phyloP scores from a whole-genome alignment of 2,797 vertebrate species.

The Anguilla marmorata region DNA sequence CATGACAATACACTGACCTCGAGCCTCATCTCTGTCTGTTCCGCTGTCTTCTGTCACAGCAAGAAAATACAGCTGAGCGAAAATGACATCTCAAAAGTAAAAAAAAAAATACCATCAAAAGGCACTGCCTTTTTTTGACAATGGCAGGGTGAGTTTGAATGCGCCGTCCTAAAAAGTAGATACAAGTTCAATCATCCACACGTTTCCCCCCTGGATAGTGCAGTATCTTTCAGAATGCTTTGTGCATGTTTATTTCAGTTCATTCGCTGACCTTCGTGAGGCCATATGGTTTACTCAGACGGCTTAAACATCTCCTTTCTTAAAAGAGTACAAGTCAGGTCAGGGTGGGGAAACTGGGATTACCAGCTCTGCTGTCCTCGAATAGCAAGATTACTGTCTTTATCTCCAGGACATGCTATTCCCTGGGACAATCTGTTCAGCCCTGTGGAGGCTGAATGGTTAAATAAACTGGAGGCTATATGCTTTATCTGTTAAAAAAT shows the following conservation, averaged over 20 bases:
- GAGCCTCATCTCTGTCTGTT: not conserved
- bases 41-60: not conserved
- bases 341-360: slow-evolving; percentile 57
- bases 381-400: not conserved
- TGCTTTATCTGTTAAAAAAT: not conserved
- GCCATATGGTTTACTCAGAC: slow-evolving; percentile 73
- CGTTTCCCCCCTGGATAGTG: not conserved
- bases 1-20: not conserved
- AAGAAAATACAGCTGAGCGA: not conserved
- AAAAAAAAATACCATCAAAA: not conserved
- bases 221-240: not conserved
- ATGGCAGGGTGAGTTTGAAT: not conserved
- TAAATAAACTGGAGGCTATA: not conserved
- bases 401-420: not conserved
- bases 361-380: slow-evolving; percentile 60
- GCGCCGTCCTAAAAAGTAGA: not conserved
- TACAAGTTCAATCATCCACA: not conserved
- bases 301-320: slow-evolving; percentile 65
- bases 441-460: not conserved
- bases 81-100: not conserved
- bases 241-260: not conserved
- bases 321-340: slow-evolving; percentile 66
- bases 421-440: not conserved
- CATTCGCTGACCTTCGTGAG: not conserved
- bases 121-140: not conserved